Evolutionary conservation across 2,797 vertebrate species (phyloP), one percentile per base, ranked within the genome.

Genomic region (Odontamblyopus rebecca): DNA sequence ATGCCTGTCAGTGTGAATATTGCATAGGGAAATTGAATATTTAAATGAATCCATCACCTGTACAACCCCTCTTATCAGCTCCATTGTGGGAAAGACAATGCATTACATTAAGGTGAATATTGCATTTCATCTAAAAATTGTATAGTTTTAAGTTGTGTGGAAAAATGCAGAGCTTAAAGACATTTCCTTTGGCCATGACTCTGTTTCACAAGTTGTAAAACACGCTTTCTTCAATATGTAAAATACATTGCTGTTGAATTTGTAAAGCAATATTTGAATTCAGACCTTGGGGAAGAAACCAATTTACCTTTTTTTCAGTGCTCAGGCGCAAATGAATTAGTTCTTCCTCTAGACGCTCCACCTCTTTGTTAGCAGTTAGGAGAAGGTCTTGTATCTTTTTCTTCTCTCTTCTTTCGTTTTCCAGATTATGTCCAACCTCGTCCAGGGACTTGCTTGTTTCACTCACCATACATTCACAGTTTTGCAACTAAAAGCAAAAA

Each of bases 21-120:
- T 85, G 85, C 82, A 82, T 86, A 85, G 84, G 77, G 85, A 88
- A 89, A 89, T 87, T 85, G 82, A 85, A 86, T 82, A 86, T 90
- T 88, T 82, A 85, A 91, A 88, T 86, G 72, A 89, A 85, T 87
- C 83, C 82, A 75, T 86, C 83, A 91, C 90, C 85, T 89, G 79
- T 62, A 38, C 48, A 79, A 87, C 78, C 85, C 76, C 80, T 82
- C 86, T 89, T 90, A 90, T 91, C 88, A 81, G 83, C n/a, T 60
- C 78, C 76, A 83, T 86, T 90, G 86, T 86, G 54, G 66, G 44
- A 68, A 90, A 90, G 86, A 90, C 86, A 89, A 89, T 87, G 80
- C 78, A 84, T 81, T 75, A 84, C 80, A 90, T 89, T 86, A 87
- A 89, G 89, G 74, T 75, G 82, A 89, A 90, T 83, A 86, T 85